phyloP scores from a whole-genome alignment of 2,113 vertebrate species.

The Toxotes jaculatrix region DNA sequence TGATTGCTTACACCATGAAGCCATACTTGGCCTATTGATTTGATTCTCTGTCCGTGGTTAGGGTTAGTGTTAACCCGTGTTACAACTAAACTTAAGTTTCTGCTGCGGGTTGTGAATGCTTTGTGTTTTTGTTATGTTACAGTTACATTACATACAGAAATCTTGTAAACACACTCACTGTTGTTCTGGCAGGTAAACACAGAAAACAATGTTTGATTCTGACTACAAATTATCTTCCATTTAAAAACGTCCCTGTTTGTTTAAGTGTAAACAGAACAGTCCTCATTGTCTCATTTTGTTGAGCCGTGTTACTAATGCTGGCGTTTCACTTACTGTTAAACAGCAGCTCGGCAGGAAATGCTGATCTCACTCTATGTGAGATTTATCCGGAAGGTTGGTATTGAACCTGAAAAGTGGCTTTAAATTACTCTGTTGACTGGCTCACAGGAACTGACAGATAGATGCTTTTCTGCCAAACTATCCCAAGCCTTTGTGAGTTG shows the following conservation, averaged over 20 bases:
- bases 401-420: slow-evolving; percentile 74
- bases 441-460: slow-evolving; percentile 55
- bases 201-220: background rate
- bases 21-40: background rate
- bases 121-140: background rate
- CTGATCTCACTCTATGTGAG: slow-evolving; percentile 51
- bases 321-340: slow-evolving; percentile 25
- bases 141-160: too few species aligned
- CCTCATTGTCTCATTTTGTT: background rate
- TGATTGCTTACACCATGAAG: background rate
- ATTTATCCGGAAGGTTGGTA: slow-evolving; percentile 62
- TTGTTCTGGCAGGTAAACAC: background rate
- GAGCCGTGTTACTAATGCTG: slow-evolving; percentile 1
- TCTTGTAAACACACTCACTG: background rate
- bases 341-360: slow-evolving; percentile 44
- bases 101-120: background rate
- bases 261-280: background rate
- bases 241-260: background rate
- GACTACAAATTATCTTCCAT: background rate
- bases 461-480: slow-evolving; percentile 57
- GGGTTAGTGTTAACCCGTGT: too few species aligned
- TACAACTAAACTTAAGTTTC: too few species aligned
- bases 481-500: slow-evolving; percentile 44
- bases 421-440: slow-evolving; percentile 63
- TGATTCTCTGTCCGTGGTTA: background rate